Conservation (phyloP, 2,888 invertebrate species). For the Brachylomia viminalis region DNA sequence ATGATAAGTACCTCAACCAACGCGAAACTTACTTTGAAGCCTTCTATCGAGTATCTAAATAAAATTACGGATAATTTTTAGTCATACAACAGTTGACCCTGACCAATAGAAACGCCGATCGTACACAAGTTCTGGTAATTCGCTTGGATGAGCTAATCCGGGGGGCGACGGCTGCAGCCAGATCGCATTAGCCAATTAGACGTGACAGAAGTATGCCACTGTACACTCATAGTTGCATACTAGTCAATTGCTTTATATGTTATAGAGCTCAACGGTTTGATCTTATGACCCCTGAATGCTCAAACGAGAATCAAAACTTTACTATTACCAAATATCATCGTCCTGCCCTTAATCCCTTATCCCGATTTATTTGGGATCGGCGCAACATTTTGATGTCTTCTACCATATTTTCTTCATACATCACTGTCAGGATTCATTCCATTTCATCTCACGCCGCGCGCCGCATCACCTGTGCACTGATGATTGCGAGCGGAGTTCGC, state of each 20-base stretch:
- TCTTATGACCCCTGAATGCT: no score
- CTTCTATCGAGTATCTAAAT: background rate
- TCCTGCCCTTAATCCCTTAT: background rate
- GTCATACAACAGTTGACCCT: constrained; percentile 34
- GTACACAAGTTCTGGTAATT: constrained; percentile 43
- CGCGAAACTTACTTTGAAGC: background rate
- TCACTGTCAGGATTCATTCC: background rate
- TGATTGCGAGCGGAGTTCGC: no score
- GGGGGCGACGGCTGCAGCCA: constrained; percentile 54
- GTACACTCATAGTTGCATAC: constrained; percentile 34
- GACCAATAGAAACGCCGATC: constrained; percentile 26
- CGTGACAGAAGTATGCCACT: constrained; percentile 50
- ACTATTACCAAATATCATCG: background rate
- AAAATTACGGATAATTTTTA: background rate
- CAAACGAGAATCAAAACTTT: background rate
- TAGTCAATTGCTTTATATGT: constrained; percentile 6
- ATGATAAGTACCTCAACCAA: background rate
- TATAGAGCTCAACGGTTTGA: background rate
- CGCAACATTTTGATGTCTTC: background rate
- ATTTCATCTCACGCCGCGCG: background rate
- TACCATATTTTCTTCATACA: background rate
- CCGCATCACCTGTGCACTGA: no score
- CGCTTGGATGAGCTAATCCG: constrained; percentile 57
- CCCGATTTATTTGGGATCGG: background rate
- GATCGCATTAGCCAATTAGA: constrained; percentile 51